Evolutionary conservation across 2,797 vertebrate genomes (phyloP).

Genomic region (Callimico goeldii): DNA sequence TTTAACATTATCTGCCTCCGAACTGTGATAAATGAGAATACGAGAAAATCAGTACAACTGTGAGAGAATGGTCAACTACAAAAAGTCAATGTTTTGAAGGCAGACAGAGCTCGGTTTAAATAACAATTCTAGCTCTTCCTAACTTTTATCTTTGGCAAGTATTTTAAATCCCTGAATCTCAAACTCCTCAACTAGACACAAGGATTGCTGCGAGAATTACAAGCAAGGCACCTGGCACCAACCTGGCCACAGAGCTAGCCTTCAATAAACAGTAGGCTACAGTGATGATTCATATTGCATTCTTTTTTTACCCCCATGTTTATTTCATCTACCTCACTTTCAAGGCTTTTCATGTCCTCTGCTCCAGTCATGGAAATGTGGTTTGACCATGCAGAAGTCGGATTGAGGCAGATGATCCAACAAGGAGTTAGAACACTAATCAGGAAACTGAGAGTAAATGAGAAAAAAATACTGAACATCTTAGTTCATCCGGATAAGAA

Average conservation of each 20-base stretch:
- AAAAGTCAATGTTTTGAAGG: background rate
- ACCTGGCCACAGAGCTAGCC: background rate
- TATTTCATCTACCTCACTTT: background rate
- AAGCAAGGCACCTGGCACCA: background rate
- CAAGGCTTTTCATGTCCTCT: background rate
- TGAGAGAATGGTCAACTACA: background rate
- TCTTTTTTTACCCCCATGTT: background rate
- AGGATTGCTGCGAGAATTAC: background rate
- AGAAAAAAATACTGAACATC: background rate
- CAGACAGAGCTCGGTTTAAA: background rate
- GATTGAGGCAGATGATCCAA: background rate
- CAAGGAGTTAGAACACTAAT: background rate
- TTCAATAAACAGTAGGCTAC: background rate
- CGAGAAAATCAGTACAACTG: background rate
- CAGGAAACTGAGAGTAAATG: background rate
- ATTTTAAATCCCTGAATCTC: slow-evolving; percentile 12
- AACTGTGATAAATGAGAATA: background rate
- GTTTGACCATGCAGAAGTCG: background rate
- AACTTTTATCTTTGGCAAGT: background rate
- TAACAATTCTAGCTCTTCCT: slow-evolving; percentile 1
- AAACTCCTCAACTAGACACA: background rate
- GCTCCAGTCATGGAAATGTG: background rate
- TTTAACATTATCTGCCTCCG: background rate
- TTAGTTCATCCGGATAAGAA: background rate
- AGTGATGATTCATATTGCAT: background rate